Percentiles rank a stretch among this genome's conserved stretches.
Evolutionary conservation across 1,140 invertebrate species (phyloP).

Genomic region (Drosophila sechellia): DNA sequence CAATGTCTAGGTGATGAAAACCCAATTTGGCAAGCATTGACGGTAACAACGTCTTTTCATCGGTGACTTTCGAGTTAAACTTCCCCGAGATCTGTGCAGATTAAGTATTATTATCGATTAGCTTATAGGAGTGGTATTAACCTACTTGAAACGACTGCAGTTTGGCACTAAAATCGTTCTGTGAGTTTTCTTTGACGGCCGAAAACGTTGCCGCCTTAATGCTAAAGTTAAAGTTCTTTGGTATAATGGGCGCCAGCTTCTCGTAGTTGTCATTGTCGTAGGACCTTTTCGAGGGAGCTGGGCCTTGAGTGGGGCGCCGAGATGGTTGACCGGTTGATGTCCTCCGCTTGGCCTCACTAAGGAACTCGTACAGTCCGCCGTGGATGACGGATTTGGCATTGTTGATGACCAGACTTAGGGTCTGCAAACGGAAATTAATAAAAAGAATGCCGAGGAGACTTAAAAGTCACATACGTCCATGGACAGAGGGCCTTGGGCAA

Average conservation of each 20-base stretch:
- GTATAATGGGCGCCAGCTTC: conserved; percentile 89
- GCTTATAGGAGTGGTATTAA: background rate
- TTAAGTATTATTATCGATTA: background rate
- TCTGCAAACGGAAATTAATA: conserved; percentile 85
- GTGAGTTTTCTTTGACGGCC: conserved; percentile 87
- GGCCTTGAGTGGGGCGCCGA: conserved; percentile 13
- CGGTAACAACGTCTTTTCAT: conserved; percentile 84
- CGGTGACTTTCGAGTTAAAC: conserved; percentile 77
- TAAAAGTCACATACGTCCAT: conserved; percentile 87
- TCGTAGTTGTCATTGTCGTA: conserved; percentile 85
- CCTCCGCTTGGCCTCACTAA: conserved; percentile 85
- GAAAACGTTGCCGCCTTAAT: conserved; percentile 89
- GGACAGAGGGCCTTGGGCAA: conserved; percentile 90
- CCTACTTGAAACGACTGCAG: conserved; percentile 84
- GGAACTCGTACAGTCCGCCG: conserved; percentile 88
- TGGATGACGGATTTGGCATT: conserved; percentile 88
- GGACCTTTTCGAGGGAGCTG: conserved; percentile 22
- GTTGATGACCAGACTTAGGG: conserved; percentile 89
- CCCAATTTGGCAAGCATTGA: conserved; percentile 88
- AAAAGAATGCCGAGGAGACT: background rate
- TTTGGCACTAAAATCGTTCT: conserved; percentile 86
- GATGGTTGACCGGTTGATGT: conserved; percentile 62
- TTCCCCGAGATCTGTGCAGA: conserved; percentile 70
- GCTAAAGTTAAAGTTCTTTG: conserved; percentile 90
- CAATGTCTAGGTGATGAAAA: conserved; percentile 88